Conservation (phyloP, 2,888 invertebrate species). For the Steromphala cineraria region DNA sequence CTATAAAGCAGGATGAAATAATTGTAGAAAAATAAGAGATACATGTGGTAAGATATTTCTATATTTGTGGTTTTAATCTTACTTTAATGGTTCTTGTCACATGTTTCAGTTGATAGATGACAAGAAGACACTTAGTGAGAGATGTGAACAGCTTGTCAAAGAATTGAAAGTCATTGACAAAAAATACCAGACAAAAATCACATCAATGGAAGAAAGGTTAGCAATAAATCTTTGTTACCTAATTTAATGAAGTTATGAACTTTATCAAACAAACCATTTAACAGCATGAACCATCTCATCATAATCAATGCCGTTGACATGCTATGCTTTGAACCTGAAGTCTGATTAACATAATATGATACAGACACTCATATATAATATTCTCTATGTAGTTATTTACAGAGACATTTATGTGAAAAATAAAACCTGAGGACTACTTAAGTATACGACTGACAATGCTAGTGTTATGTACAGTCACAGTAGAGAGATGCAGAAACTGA, state of each 20-base stretch:
- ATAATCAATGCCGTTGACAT: no score
- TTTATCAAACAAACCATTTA: no score
- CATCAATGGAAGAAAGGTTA: slow-evolving; percentile 68
- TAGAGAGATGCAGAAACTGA: slow-evolving; percentile 73
- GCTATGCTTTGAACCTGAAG: no score
- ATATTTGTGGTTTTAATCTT: neutral
- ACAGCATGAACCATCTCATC: no score
- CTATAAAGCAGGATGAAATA: no score
- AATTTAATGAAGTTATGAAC: no score
- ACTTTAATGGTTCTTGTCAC: no score
- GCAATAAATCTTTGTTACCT: slow-evolving; percentile 31
- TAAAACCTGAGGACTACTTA: neutral
- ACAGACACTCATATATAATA: no score
- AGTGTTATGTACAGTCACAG: slow-evolving; percentile 62
- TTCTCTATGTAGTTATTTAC: no score
- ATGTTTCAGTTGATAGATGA: slow-evolving; percentile 75
- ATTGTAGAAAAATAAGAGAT: no score
- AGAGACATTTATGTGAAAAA: neutral
- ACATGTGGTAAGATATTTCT: neutral
- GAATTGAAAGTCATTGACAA: slow-evolving; percentile 74
- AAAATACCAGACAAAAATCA: slow-evolving; percentile 74
- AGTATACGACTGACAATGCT: neutral
- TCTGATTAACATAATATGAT: no score
- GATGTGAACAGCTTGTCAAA: slow-evolving; percentile 74
- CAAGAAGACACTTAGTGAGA: slow-evolving; percentile 74